Evolutionary conservation across 1,140 invertebrate genomes (phyloP).

Genomic region (Pristionchus pacificus): DNA sequence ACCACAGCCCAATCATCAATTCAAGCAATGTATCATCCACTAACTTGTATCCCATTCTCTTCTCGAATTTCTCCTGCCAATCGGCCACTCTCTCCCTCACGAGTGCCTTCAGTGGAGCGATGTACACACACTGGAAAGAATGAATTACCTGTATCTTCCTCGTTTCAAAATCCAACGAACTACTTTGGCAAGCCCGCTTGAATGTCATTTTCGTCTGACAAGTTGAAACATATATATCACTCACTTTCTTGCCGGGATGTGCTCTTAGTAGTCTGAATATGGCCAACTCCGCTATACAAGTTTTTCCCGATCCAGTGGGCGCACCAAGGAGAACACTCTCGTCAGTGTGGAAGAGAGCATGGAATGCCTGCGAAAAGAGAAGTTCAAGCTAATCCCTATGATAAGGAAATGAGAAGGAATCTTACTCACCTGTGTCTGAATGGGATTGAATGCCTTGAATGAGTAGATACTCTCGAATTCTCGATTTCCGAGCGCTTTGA

Average conservation of each 20-base stretch:
- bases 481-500: conserved; percentile 74
- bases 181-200: too few relatives aligned
- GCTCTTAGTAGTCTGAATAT: conserved; percentile 87
- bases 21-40: too few relatives aligned
- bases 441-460: conserved; percentile 95
- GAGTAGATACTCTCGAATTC: conserved; percentile 77
- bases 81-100: conserved; percentile 92
- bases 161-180: too few relatives aligned
- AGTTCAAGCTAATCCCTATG: conserved; percentile 4
- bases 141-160: conserved; percentile 13
- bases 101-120: conserved; percentile 94
- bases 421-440: conserved; percentile 93
- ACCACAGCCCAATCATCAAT: too few relatives aligned
- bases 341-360: conserved; percentile 90
- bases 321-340: conserved; percentile 89
- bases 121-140: conserved; percentile 78
- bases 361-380: conserved; percentile 70
- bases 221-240: too few relatives aligned
- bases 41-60: conserved; percentile 68
- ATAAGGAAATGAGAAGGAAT: too few relatives aligned
- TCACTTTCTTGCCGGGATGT: conserved; percentile 76
- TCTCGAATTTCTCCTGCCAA: conserved; percentile 84
- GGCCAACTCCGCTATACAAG: conserved; percentile 92
- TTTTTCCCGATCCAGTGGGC: conserved; percentile 97
- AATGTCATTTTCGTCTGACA: too few relatives aligned